Evolutionary conservation across 2,888 invertebrate species (phyloP).

Genomic region (Ochropacha duplaris): DNA sequence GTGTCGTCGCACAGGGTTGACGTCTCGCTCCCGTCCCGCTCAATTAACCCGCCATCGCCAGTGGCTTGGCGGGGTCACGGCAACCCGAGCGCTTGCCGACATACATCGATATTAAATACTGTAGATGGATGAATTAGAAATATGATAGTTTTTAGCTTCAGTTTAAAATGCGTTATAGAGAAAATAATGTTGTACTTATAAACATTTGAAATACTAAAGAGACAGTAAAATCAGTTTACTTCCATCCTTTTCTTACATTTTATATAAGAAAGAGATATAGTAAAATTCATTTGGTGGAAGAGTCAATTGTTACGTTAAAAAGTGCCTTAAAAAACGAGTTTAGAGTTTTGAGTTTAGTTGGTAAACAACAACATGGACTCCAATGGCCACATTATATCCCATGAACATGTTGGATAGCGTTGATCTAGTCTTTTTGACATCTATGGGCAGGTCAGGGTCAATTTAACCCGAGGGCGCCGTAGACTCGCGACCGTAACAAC

Average conservation of each 20-base stretch:
- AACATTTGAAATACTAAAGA: too few relatives aligned
- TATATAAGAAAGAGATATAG: too few relatives aligned
- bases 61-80: conserved; percentile 17
- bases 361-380: too few relatives aligned
- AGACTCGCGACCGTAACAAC: not conserved
- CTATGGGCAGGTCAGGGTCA: not conserved
- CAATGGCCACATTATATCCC: not conserved
- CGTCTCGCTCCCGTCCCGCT: conserved; percentile 22
- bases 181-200: too few relatives aligned
- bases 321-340: too few relatives aligned
- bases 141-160: not conserved
- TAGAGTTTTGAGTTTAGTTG: too few relatives aligned
- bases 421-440: not conserved
- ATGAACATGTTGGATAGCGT: not conserved
- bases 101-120: not conserved
- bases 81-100: conserved; percentile 17
- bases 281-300: too few relatives aligned
- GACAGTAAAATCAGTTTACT: too few relatives aligned
- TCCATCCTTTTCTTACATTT: too few relatives aligned
- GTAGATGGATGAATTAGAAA: not conserved
- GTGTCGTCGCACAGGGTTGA: conserved; percentile 7
- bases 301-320: too few relatives aligned
- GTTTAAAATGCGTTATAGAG: too few relatives aligned
- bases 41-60: conserved; percentile 37
- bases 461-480: not conserved